Evolutionary conservation across 2,888 invertebrate genomes (phyloP).

Genomic region (Liopterus haemorrhoidalis): DNA sequence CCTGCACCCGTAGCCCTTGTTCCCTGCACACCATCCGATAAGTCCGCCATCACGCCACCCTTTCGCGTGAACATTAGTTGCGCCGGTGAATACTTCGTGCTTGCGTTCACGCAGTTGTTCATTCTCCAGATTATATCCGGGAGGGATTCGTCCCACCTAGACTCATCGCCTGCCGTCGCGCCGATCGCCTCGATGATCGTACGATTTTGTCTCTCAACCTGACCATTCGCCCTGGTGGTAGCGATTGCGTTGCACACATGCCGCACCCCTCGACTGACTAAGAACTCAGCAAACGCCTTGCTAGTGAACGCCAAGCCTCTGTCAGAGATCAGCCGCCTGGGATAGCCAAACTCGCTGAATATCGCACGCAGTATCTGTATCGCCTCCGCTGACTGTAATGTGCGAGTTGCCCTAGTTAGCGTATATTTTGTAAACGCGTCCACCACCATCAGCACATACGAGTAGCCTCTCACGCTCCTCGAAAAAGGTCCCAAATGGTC

Average conservation of each 20-base stretch:
- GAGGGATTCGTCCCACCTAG: slow-evolving; percentile 35
- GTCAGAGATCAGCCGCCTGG: slow-evolving; percentile 28
- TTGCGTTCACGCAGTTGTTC: slow-evolving; percentile 32
- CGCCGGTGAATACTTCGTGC: slow-evolving; percentile 32
- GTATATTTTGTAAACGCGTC: slow-evolving; percentile 28
- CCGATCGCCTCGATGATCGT: slow-evolving; percentile 34
- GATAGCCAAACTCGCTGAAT: slow-evolving; percentile 25
- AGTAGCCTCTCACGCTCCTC: slow-evolving; percentile 20
- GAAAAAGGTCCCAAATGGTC: slow-evolving; percentile 30
- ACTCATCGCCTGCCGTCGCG: slow-evolving; percentile 31
- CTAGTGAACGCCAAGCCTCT: slow-evolving; percentile 28
- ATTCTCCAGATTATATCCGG: slow-evolving; percentile 38
- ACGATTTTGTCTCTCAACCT: no score
- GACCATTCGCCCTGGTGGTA: slow-evolving; percentile 32
- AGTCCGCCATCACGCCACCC: slow-evolving; percentile 27
- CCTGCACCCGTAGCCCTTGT: not conserved
- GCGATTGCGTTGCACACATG: slow-evolving; percentile 25
- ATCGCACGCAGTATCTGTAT: slow-evolving; percentile 15
- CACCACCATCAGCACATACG: slow-evolving; percentile 29
- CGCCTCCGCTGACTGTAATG: slow-evolving; percentile 6
- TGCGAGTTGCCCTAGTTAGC: slow-evolving; percentile 15
- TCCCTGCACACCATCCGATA: slow-evolving; percentile 13
- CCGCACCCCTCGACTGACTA: slow-evolving; percentile 20
- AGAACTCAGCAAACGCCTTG: slow-evolving; percentile 23
- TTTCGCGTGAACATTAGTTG: slow-evolving; percentile 32